phyloP scores from a whole-genome alignment of 2,888 invertebrate genomes.

The Lasius platythorax region DNA sequence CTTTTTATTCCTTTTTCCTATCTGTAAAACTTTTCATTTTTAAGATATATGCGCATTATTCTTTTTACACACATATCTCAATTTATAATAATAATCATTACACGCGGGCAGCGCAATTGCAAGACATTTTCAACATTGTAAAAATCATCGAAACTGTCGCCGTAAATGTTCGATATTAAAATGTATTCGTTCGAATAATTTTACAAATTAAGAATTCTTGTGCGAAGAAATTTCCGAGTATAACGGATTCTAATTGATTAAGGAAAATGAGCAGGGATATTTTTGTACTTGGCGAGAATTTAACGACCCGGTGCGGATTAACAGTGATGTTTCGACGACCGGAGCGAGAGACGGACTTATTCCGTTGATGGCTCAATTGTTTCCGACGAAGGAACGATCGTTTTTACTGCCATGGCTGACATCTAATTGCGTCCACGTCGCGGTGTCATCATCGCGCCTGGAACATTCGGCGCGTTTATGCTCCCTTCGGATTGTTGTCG shows the following conservation, averaged over 20 bases:
- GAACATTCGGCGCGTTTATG: slow-evolving; percentile 69
- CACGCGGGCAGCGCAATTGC: background rate
- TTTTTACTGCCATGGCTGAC: slow-evolving; percentile 65
- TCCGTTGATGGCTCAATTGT: slow-evolving; percentile 66
- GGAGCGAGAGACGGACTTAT: slow-evolving; percentile 31
- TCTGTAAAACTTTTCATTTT: background rate
- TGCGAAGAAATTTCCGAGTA: background rate
- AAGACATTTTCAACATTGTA: background rate
- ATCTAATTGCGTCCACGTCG: slow-evolving; percentile 65
- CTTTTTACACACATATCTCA: background rate
- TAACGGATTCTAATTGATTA: background rate
- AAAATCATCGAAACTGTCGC: background rate
- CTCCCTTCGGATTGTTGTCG: slow-evolving; percentile 55
- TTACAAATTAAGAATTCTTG: background rate
- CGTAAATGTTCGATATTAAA: background rate
- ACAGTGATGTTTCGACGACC: slow-evolving; percentile 40
- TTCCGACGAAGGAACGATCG: slow-evolving; percentile 74
- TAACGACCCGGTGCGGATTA: slow-evolving; percentile 39
- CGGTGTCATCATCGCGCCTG: slow-evolving; percentile 51
- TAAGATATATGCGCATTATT: background rate
- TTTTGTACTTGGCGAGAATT: slow-evolving; percentile 29
- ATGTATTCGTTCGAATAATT: background rate
- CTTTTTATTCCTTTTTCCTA: background rate
- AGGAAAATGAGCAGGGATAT: background rate
- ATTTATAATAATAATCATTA: background rate